phyloP scores from a whole-genome alignment of 2,888 invertebrate genomes.

The Cheiracanthium punctorium region DNA sequence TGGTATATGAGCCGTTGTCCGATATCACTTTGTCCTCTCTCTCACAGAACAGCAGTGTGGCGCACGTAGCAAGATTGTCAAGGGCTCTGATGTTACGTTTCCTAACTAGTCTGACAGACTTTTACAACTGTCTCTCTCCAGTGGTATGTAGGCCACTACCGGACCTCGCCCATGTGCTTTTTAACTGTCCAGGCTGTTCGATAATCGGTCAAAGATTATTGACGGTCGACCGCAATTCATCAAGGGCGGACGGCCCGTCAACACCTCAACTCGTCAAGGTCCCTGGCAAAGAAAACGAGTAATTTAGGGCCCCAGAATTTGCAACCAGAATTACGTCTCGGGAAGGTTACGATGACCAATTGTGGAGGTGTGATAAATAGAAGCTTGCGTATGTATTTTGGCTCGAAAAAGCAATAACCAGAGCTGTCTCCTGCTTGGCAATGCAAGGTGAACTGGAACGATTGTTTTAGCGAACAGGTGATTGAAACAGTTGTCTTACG shows the following conservation, averaged over 20 bases:
- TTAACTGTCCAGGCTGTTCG: constrained; percentile 13
- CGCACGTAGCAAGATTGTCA: too few relatives aligned
- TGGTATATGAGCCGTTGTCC: too few relatives aligned
- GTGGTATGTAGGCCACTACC: constrained; percentile 54
- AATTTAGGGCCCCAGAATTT: background rate
- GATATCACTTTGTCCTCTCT: too few relatives aligned
- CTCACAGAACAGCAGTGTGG: too few relatives aligned
- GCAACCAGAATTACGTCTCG: background rate
- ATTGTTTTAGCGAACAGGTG: too few relatives aligned
- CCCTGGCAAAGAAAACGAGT: background rate
- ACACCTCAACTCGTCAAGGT: constrained; percentile 48
- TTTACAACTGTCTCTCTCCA: background rate
- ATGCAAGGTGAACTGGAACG: too few relatives aligned
- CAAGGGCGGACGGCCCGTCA: constrained; percentile 51
- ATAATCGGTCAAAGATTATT: constrained; percentile 54
- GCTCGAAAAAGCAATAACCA: too few relatives aligned
- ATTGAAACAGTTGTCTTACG: too few relatives aligned
- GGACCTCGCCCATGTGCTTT: constrained; percentile 48
- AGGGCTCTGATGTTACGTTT: background rate
- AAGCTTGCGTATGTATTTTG: too few relatives aligned
- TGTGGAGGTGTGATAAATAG: constrained; percentile 20
- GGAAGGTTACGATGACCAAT: constrained; percentile 14
- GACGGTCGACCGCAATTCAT: constrained; percentile 61
- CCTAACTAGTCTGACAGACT: background rate
- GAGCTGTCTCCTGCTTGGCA: too few relatives aligned